A percentile compares a stretch with the other conserved stretches of the same genome.
These are phyloP conservation scores for Numenius arquata DNA, from an alignment of 2,113 vertebrate species.

Conservation along the genomic window DNA sequence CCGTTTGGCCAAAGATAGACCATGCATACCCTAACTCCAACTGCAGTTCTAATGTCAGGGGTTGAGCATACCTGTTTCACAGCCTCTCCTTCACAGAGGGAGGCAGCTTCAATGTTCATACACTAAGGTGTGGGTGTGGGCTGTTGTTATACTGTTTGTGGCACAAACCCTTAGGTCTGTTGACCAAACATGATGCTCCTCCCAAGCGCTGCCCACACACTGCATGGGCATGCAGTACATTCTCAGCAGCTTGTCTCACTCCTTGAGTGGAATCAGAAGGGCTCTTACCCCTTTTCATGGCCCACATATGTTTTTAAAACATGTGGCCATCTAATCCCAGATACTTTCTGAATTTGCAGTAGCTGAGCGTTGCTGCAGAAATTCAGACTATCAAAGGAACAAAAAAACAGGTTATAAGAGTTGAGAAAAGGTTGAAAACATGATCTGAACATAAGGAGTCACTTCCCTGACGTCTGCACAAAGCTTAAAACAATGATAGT, in stretches of 20 bases:
- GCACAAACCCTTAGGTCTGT: not conserved
- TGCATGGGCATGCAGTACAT: accelerated
- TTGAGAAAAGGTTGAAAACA: not conserved
- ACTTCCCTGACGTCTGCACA: not conserved
- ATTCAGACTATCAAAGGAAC: not conserved
- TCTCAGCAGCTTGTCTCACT: not conserved
- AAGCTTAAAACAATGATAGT: not conserved
- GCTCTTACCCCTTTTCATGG: not conserved
- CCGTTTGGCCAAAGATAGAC: not conserved
- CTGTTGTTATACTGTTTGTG: too few species aligned
- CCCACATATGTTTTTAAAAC: not conserved
- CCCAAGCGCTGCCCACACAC: accelerated
- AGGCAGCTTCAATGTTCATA: not conserved
- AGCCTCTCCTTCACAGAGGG: not conserved
- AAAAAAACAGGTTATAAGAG: not conserved
- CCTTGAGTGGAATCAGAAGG: not conserved
- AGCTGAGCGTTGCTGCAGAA: not conserved
- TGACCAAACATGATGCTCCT: not conserved
- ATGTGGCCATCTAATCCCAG: not conserved
- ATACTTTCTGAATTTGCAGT: not conserved
- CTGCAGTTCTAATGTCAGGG: not conserved
- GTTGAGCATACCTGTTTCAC: accelerated
- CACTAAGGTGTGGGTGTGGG: not conserved
- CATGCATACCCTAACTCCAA: not conserved
- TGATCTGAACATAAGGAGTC: not conserved